A percentile compares a stretch with the other conserved stretches of the same genome.
These are phyloP conservation scores for Dendrocopos noguchii DNA, from an alignment of 2,113 vertebrate genomes.

Conservation along the genomic window DNA sequence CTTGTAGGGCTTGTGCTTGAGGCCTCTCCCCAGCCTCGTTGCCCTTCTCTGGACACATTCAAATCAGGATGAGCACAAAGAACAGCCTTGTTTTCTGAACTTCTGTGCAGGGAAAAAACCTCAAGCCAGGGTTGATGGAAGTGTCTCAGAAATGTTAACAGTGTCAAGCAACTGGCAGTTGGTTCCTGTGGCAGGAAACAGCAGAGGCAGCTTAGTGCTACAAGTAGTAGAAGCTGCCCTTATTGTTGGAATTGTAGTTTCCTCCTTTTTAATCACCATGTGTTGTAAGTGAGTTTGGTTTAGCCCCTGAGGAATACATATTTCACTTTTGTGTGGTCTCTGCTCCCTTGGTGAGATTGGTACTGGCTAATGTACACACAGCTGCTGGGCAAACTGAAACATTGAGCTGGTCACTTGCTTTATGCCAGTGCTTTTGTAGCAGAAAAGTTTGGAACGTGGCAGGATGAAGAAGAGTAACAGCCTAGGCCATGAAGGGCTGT, in stretches of 20 bases:
- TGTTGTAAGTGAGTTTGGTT: neutral
- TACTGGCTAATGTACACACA: neutral
- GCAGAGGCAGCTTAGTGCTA: neutral
- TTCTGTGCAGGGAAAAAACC: neutral
- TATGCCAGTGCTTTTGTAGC: neutral
- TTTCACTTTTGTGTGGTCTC: neutral
- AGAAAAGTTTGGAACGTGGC: neutral
- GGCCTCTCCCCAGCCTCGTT: no score
- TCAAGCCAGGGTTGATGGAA: constrained; percentile 12
- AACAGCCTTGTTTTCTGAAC: constrained; percentile 26
- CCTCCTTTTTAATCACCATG: neutral
- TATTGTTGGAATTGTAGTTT: constrained; percentile 18
- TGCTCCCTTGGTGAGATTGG: neutral
- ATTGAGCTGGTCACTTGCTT: neutral
- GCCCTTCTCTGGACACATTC: neutral
- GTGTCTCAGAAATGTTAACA: constrained; percentile 33
- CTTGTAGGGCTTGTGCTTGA: no score
- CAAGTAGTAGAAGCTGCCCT: neutral
- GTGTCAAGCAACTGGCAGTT: constrained; percentile 13
- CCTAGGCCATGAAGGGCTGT: neutral
- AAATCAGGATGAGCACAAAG: constrained; percentile 34
- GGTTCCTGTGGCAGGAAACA: constrained; percentile 41
- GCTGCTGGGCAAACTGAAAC: neutral
- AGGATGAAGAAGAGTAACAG: neutral
- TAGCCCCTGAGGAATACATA: neutral